Conservation (phyloP, 2,888 invertebrate species). For the Thyatira batis region DNA sequence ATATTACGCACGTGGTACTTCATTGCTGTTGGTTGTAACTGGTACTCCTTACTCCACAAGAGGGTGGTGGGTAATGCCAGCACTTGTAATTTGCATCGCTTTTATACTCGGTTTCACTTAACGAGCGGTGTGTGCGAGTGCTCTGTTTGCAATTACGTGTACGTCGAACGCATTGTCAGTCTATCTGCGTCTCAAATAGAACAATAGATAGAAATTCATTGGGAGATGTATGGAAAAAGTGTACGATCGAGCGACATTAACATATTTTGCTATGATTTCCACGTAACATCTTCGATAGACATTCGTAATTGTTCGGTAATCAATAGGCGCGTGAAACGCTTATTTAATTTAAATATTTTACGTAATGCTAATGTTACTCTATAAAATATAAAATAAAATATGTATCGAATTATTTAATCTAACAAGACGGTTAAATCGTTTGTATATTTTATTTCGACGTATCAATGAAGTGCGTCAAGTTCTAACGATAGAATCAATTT, state of each 20-base stretch:
- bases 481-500: not conserved
- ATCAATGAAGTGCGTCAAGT: too few relatives aligned
- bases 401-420: not conserved
- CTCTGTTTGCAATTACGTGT: constrained; percentile 68
- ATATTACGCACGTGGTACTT: constrained; percentile 75
- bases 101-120: constrained; percentile 79
- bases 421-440: not conserved
- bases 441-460: not conserved
- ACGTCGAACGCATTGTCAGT: constrained; percentile 63
- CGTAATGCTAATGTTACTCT: constrained; percentile 11
- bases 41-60: constrained; percentile 60
- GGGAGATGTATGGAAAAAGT: constrained; percentile 60
- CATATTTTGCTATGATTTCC: constrained; percentile 46
- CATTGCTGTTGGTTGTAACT: constrained; percentile 56
- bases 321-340: constrained; percentile 14
- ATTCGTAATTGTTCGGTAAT: constrained; percentile 37
- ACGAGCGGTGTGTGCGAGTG: constrained; percentile 56
- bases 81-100: constrained; percentile 78
- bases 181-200: constrained; percentile 62
- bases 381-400: too few relatives aligned
- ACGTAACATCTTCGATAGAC: constrained; percentile 29
- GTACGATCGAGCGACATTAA: constrained; percentile 38
- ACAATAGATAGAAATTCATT: constrained; percentile 78
- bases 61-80: constrained; percentile 75
- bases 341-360: constrained; percentile 25